A percentile compares a stretch with the other conserved stretches of the same genome.
Evolutionary conservation across 2,113 vertebrate species (phyloP).

Genomic region (Ptilorrhoa leucosticta): DNA sequence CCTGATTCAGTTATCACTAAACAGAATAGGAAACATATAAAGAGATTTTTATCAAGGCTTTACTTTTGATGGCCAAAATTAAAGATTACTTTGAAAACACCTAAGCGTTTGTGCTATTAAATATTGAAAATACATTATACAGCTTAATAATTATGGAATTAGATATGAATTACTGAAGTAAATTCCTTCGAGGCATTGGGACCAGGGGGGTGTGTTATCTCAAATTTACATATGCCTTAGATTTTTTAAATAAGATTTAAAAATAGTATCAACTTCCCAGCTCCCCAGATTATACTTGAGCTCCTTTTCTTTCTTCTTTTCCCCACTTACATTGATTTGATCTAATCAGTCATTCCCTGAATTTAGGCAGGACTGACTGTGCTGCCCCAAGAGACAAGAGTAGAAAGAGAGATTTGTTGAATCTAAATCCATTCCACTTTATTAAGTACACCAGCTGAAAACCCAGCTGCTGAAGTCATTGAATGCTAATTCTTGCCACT

Average conservation of each 20-base stretch:
- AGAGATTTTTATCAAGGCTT: constrained; percentile 51
- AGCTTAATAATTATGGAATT: constrained; percentile 59
- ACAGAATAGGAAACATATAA: constrained; percentile 2
- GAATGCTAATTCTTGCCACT: not conserved
- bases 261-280: constrained; percentile 7
- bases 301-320: constrained; percentile 15
- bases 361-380: not conserved
- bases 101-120: not conserved
- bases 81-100: constrained; percentile 47
- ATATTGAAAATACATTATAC: constrained; percentile 9
- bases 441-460: not conserved
- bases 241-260: constrained; percentile 10
- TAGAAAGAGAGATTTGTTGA: not conserved
- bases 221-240: constrained; percentile 35
- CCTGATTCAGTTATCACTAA: not conserved
- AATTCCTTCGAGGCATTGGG: not conserved
- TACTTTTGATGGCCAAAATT: constrained; percentile 16
- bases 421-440: not conserved
- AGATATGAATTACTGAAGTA: constrained; percentile 50
- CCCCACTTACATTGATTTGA: not conserved
- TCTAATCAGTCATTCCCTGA: constrained; percentile 5
- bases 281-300: not conserved
- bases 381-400: not conserved
- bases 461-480: not conserved
- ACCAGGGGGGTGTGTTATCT: constrained; percentile 33